Evolutionary conservation across 1,140 invertebrate species (phyloP).

Genomic region (Drosophila simulans): DNA sequence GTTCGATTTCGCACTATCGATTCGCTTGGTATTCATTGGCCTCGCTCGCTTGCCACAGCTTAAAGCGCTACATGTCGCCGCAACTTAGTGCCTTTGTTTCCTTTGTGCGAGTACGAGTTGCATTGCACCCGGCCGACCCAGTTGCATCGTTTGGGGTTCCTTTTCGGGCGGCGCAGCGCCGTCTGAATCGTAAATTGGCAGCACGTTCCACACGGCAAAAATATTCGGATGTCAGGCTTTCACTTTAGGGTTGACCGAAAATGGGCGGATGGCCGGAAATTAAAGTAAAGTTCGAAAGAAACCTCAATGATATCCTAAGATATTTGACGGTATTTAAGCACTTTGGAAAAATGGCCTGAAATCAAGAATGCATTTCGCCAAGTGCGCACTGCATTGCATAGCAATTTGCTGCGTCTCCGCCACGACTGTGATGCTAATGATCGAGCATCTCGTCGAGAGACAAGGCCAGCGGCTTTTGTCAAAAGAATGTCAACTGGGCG

Average conservation of each 20-base stretch:
- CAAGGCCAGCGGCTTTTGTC: conserved; percentile 12
- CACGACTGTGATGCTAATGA: conserved; percentile 31
- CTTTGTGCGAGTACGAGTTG: conserved; percentile 65
- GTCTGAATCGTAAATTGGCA: conserved; percentile 2
- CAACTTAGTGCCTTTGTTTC: conserved; percentile 42
- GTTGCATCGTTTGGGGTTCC: conserved; percentile 10
- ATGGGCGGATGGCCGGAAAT: neutral
- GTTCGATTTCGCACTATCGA: conserved; percentile 72
- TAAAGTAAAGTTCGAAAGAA: too few species aligned
- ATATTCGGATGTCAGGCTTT: neutral
- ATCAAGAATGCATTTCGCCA: too few species aligned
- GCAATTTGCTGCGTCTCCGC: conserved; percentile 21
- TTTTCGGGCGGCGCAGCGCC: conserved; percentile 17
- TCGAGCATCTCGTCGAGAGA: conserved; percentile 9
- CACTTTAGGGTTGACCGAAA: neutral
- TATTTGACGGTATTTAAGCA: too few species aligned
- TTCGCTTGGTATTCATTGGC: conserved; percentile 64
- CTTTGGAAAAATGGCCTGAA: too few species aligned
- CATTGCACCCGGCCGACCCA: conserved; percentile 32
- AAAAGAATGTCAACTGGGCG: conserved; percentile 36
- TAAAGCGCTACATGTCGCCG: conserved; percentile 53
- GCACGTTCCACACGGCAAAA: conserved; percentile 5
- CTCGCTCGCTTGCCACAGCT: conserved; percentile 31
- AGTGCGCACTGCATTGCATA: neutral
- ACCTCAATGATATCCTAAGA: neutral